These are phyloP conservation scores for Tethya wilhelma DNA, from an alignment of 37 sponge, comb jelly and placozoan genomes.

Conservation along the genomic window DNA sequence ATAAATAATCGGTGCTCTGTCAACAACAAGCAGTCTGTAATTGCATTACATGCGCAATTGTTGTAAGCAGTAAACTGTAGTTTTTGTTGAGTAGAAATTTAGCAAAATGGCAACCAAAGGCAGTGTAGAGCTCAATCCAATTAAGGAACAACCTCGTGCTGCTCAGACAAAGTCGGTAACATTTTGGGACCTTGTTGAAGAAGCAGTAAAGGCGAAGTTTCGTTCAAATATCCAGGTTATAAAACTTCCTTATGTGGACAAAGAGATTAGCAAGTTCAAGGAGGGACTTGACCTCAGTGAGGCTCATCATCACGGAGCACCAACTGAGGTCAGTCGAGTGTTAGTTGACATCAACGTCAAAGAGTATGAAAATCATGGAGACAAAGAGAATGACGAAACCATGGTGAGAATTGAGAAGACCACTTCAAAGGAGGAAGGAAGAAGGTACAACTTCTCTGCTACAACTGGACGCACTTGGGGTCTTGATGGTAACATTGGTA, in stretches of 20 bases:
- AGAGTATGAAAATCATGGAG: background rate
- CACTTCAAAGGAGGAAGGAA: background rate
- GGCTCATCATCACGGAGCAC: background rate
- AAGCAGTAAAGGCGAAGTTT: background rate
- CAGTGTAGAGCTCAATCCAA: too few relatives aligned
- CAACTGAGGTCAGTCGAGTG: background rate
- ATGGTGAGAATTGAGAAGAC: background rate
- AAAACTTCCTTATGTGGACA: background rate
- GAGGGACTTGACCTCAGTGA: background rate
- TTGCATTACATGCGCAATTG: too few relatives aligned
- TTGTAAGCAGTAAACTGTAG: too few relatives aligned
- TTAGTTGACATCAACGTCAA: background rate
- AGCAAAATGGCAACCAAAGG: too few relatives aligned
- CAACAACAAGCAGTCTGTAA: too few relatives aligned
- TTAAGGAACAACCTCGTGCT: too few relatives aligned
- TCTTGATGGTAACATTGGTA: background rate
- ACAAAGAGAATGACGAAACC: background rate
- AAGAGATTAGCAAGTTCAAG: background rate
- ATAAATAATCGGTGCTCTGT: too few relatives aligned
- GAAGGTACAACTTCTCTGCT: background rate
- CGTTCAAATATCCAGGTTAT: background rate
- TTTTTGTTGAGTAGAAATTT: too few relatives aligned
- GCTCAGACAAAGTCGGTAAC: too few relatives aligned
- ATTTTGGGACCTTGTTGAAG: background rate
- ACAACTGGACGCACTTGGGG: background rate